These are phyloP conservation scores for Pseudochirops corinnae DNA, from an alignment of 2,797 vertebrate species.

Conservation along the genomic window DNA sequence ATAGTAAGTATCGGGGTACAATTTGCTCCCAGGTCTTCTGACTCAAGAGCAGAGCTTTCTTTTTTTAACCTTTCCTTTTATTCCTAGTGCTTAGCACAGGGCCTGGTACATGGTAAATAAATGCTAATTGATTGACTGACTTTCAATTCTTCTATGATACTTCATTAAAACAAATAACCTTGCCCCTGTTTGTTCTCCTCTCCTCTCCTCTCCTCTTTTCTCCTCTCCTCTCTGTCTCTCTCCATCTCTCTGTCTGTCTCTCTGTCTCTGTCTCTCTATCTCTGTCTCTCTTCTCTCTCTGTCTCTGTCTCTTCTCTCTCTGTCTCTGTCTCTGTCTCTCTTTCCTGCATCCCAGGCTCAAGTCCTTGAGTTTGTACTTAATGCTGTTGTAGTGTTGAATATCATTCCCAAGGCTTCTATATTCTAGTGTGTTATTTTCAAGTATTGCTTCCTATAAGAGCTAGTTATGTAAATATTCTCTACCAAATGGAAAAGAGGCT, in stretches of 20 bases:
- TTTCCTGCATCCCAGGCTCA: not conserved
- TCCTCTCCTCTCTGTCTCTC: too few species aligned
- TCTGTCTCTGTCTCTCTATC: too few species aligned
- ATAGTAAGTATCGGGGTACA: not conserved
- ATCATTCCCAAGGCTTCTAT: not conserved
- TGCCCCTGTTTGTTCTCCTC: not conserved
- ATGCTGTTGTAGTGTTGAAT: not conserved
- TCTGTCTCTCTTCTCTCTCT: not conserved
- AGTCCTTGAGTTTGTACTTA: not conserved
- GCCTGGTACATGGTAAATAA: not conserved
- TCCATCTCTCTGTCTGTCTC: too few species aligned
- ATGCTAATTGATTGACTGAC: not conserved
- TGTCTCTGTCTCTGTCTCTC: not conserved
- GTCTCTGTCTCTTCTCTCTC: not conserved
- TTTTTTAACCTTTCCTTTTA: not conserved
- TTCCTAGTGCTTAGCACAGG: not conserved
- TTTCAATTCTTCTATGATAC: not conserved
- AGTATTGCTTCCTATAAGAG: not conserved
- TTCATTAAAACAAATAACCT: not conserved
- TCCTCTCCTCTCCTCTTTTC: too few species aligned
- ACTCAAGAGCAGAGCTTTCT: not conserved
- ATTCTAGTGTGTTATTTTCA: not conserved
- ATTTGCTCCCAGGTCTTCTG: not conserved
- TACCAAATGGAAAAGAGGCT: not conserved
- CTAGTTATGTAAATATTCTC: too few species aligned